A percentile compares a stretch with the other conserved stretches of the same genome.
phyloP scores from a whole-genome alignment of 2,888 invertebrate species.

The Toxonevra muliebris region DNA sequence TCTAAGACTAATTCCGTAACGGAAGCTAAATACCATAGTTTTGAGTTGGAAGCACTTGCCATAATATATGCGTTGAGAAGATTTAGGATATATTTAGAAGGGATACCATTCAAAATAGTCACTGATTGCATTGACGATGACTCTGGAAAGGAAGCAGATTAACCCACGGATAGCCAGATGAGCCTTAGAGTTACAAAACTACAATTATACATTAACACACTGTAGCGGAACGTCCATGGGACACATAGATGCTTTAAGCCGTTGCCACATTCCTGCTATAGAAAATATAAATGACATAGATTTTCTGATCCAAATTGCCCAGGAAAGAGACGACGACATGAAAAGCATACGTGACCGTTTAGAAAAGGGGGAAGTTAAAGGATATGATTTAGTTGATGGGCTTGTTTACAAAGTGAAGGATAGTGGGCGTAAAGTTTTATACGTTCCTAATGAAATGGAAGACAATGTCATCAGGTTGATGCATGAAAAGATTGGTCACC shows the following conservation, averaged over 20 bases:
- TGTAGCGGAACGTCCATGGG: conserved; percentile 4
- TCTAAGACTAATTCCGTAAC: too few relatives aligned
- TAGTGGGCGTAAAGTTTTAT: neutral
- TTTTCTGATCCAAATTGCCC: neutral
- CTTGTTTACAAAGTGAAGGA: neutral
- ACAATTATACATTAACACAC: conserved; percentile 6
- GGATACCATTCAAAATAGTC: too few relatives aligned
- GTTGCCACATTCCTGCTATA: too few relatives aligned
- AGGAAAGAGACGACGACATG: conserved; percentile 1
- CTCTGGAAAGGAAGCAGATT: conserved; percentile 8
- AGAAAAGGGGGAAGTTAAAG: neutral
- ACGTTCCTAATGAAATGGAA: conserved; percentile 3
- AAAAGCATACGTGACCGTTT: neutral
- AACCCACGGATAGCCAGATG: conserved; percentile 8
- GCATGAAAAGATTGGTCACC: too few relatives aligned
- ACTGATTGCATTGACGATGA: conserved; percentile 3
- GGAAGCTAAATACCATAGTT: too few relatives aligned
- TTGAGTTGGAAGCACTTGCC: too few relatives aligned
- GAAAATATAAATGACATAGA: neutral
- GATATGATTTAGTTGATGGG: neutral
- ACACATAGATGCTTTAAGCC: conserved; percentile 7
- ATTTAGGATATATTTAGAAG: too few relatives aligned
- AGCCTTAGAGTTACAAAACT: conserved; percentile 2
- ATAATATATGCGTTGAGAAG: too few relatives aligned
- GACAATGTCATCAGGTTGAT: too few relatives aligned